Base-by-base conservation (phyloP, 2,888 invertebrate genomes). In the Hydropsyche betteni region DNA sequence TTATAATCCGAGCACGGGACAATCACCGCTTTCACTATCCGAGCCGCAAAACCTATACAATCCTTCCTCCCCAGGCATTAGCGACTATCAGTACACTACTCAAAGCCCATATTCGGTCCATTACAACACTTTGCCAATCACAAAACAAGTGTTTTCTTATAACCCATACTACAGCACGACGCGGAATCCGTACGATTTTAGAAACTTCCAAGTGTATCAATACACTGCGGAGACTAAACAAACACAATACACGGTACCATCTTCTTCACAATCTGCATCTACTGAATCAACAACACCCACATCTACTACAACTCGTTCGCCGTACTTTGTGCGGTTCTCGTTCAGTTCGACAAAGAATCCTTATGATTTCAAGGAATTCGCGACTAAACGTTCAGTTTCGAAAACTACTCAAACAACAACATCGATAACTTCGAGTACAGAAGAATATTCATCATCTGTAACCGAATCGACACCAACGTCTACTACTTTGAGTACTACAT, bases 341-440 rank as follows among this genome's bases (percentile, higher is more conserved):
- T 83, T 86, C 51, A 84, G 87, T 16, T 86, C 89, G 12, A 90
- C 90, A 10, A 87, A 86, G 83, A 89, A 86, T 81, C 89, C 90
- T 0, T 90, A 89, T 82, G 86, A 87, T 79, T 88, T 88, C 81
- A 85, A 87, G 81, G 86, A 87, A 68, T 87, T 85, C 78, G 82
- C 83, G 0, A 77, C 76, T 5, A 74, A 76, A 33, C 58, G 69
- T 10, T 53, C 72, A 4, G 33, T 69, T n/a, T 16, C 77, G 14
- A 77, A 79, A 80, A 83, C 24, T 73, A 79, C 74, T 76, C 77
- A 68, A n/a, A 36, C 36, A 33, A 8, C 44, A 10, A 44, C 44
- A 44, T 24, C 24, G 24, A 55, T 55, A 6, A 55, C 7, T 16
- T 36, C 78, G 74, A 79, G 79, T 78, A 80, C 71, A 76, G 78